Evolutionary conservation across 92 coral and sea anemone species (phyloP).

Genomic region (Heliopora coerulea): DNA sequence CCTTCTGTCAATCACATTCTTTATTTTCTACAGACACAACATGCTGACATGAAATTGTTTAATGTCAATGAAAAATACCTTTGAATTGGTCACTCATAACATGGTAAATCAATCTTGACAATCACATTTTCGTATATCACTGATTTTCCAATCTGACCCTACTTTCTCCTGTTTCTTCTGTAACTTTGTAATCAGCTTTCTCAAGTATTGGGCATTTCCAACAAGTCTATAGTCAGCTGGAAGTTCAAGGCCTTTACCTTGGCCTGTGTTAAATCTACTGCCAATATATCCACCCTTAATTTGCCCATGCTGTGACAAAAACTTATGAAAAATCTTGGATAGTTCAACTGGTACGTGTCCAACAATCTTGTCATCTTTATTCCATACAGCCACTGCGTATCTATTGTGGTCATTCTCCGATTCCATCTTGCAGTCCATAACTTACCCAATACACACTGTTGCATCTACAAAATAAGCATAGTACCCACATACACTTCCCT

Average conservation of each 20-base stretch:
- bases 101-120: slow-evolving; percentile 30
- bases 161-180: slow-evolving; percentile 51
- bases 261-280: slow-evolving; percentile 49
- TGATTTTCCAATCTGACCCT: slow-evolving; percentile 50
- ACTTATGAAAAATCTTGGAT: slow-evolving; percentile 50
- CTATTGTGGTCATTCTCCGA: slow-evolving; percentile 43
- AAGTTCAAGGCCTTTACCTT: slow-evolving; percentile 42
- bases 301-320: slow-evolving; percentile 51
- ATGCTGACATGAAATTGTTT: slow-evolving; percentile 39
- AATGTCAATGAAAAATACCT: slow-evolving; percentile 28
- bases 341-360: slow-evolving; percentile 49
- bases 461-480: slow-evolving; percentile 33
- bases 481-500: slow-evolving; percentile 46
- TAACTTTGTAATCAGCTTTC: slow-evolving; percentile 51
- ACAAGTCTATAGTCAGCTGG: slow-evolving; percentile 41
- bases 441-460: slow-evolving; percentile 44
- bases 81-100: slow-evolving; percentile 24
- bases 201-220: slow-evolving; percentile 60
- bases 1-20: slow-evolving; percentile 42
- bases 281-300: slow-evolving; percentile 56
- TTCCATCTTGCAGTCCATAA: slow-evolving; percentile 49
- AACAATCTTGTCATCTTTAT: slow-evolving; percentile 47
- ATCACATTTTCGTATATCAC: slow-evolving; percentile 52
- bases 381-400: slow-evolving; percentile 46
- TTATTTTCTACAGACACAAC: slow-evolving; percentile 50